Conservation (phyloP, 1,140 invertebrate species). For the Leptinotarsa lineolata region DNA sequence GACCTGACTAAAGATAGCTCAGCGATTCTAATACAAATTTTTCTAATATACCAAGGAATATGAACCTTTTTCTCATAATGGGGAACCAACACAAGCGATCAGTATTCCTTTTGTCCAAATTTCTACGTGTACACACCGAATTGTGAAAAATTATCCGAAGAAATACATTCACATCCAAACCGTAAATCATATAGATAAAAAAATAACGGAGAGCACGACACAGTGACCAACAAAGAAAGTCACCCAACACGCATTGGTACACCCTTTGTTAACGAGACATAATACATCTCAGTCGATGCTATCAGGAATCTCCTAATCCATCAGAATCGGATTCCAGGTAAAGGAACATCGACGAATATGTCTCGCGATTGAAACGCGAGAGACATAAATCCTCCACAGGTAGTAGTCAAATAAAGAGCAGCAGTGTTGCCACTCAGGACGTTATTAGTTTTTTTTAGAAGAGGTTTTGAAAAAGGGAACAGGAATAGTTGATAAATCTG, state of each 20-base stretch:
- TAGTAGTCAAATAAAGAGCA: slow-evolving; percentile 21
- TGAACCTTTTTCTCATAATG: no score
- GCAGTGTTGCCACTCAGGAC: background rate
- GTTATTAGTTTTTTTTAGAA: no score
- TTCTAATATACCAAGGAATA: no score
- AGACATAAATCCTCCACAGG: slow-evolving; percentile 39
- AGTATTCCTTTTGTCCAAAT: no score
- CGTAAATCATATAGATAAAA: background rate
- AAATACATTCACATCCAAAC: background rate
- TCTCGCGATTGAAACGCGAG: slow-evolving; percentile 29
- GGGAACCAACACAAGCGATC: no score
- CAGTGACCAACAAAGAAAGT: slow-evolving; percentile 3
- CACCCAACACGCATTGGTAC: background rate
- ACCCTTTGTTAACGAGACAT: background rate
- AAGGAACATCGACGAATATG: slow-evolving; percentile 14
- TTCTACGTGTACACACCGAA: background rate
- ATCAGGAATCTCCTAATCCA: background rate
- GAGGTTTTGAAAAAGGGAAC: no score
- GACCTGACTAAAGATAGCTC: no score
- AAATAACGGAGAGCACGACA: background rate
- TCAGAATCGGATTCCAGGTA: slow-evolving; percentile 1
- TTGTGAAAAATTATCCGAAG: background rate
- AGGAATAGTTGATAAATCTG: no score
- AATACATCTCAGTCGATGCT: background rate
- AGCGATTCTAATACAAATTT: no score